A percentile compares a stretch with the other conserved stretches of the same genome.
Evolutionary conservation across 1,140 invertebrate genomes (phyloP).

Genomic region (Pararge aegeria): DNA sequence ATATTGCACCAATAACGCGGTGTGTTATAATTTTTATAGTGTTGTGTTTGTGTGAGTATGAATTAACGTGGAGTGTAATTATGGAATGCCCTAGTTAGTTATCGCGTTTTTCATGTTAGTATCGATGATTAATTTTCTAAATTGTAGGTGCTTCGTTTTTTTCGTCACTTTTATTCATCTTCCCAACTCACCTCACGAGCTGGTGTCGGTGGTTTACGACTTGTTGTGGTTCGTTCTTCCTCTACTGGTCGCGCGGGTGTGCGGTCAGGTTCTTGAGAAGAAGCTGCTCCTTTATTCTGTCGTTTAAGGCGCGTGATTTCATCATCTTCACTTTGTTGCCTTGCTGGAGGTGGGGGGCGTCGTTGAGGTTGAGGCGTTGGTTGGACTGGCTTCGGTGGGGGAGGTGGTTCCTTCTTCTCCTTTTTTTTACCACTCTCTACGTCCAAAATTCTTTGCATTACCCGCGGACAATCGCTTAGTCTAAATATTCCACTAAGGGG

Average conservation of each 20-base stretch:
- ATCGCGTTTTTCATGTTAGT: constrained; percentile 70
- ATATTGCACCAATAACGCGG: constrained; percentile 64
- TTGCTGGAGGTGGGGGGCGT: constrained; percentile 75
- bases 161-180: constrained; percentile 70
- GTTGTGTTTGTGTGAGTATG: constrained; percentile 65
- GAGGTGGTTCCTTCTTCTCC: constrained; percentile 82
- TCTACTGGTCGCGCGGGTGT: constrained; percentile 69
- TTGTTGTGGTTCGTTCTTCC: constrained; percentile 76
- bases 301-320: constrained; percentile 94
- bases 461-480: constrained; percentile 92
- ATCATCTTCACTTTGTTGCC: constrained; percentile 93
- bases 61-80: constrained; percentile 75
- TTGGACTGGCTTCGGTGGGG: constrained; percentile 78
- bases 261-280: constrained; percentile 77
- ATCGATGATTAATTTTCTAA: constrained; percentile 70
- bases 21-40: constrained; percentile 51
- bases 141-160: constrained; percentile 40
- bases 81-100: constrained; percentile 73
- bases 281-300: constrained; percentile 88
- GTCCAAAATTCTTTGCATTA: constrained; percentile 93
- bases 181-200: constrained; percentile 86
- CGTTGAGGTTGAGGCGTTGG: constrained; percentile 72
- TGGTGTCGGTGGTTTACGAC: constrained; percentile 81
- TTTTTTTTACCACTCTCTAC: constrained; percentile 89
- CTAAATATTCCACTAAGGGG: constrained; percentile 94